These are phyloP conservation scores for Nannoperca obscura DNA, from an alignment of 2,797 vertebrate species.

Conservation along the genomic window DNA sequence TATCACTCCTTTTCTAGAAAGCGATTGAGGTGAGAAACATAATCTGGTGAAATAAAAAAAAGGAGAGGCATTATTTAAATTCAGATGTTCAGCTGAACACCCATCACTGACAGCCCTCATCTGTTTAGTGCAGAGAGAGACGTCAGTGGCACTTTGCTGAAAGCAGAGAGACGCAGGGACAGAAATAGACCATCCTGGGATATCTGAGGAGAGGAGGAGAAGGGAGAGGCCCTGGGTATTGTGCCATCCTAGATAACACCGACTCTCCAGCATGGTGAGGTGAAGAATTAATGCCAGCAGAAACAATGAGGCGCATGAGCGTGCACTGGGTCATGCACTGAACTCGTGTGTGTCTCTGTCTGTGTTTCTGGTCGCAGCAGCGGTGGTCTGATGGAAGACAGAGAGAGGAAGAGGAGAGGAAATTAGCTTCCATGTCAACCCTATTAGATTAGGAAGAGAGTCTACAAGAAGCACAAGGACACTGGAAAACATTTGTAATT, in stretches of 20 bases:
- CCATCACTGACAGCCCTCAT: slow-evolving; percentile 74
- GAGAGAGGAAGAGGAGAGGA: slow-evolving; percentile 43
- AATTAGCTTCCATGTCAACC: slow-evolving; percentile 44
- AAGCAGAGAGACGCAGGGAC: slow-evolving; percentile 73
- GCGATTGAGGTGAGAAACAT: slow-evolving; percentile 52
- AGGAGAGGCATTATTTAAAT: slow-evolving; percentile 52
- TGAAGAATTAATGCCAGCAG: slow-evolving; percentile 58
- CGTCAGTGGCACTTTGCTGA: slow-evolving; percentile 75
- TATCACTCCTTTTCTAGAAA: slow-evolving; percentile 30
- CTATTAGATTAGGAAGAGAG: slow-evolving; percentile 53
- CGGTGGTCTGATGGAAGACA: slow-evolving; percentile 51
- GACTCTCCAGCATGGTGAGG: slow-evolving; percentile 55
- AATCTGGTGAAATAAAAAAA: slow-evolving; percentile 46
- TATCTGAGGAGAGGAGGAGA: slow-evolving; percentile 72
- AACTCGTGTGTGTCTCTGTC: slow-evolving; percentile 18
- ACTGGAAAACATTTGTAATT: slow-evolving; percentile 25
- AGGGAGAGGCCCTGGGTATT: slow-evolving; percentile 74
- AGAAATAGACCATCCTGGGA: slow-evolving; percentile 79
- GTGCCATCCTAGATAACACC: slow-evolving; percentile 76
- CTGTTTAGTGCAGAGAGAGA: slow-evolving; percentile 73
- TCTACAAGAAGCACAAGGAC: slow-evolving; percentile 12
- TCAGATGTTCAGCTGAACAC: slow-evolving; percentile 57
- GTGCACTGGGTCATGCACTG: slow-evolving; percentile 41
- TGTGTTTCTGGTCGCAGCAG: slow-evolving; percentile 32
- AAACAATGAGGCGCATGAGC: slow-evolving; percentile 54